phyloP scores from a whole-genome alignment of 1,140 invertebrate species.

The Drosophila rufa region DNA sequence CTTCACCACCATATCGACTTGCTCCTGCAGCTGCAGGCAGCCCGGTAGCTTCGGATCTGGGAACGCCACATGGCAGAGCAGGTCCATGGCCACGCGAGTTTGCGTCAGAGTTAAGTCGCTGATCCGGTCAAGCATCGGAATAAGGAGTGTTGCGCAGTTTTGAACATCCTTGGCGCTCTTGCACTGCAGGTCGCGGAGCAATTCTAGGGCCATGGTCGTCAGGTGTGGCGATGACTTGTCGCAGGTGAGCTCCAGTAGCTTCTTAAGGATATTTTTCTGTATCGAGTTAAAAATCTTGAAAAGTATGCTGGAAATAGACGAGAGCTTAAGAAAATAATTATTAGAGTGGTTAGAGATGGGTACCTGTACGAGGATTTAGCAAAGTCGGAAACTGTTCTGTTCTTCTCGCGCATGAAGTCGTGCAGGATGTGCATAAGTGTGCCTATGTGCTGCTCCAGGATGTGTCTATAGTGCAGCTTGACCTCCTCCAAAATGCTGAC shows the following conservation, averaged over 20 bases:
- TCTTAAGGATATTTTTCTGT: conserved; percentile 75
- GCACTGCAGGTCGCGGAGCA: conserved; percentile 70
- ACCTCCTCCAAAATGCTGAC: conserved; percentile 80
- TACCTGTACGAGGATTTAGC: conserved; percentile 71
- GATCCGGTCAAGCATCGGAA: conserved; percentile 87
- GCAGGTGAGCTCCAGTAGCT: conserved; percentile 76
- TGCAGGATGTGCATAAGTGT: conserved; percentile 84
- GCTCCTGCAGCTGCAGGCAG: conserved; percentile 86
- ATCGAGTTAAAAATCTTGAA: conserved; percentile 74
- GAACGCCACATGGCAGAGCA: conserved; percentile 87
- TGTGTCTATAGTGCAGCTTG: conserved; percentile 77
- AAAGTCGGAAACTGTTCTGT: conserved; percentile 68
- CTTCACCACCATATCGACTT: conserved; percentile 87
- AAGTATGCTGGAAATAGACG: conserved; percentile 49
- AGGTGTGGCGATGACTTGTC: conserved; percentile 71
- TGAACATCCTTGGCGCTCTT: conserved; percentile 74
- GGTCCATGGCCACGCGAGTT: conserved; percentile 86
- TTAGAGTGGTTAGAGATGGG: too few relatives aligned
- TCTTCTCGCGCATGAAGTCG: conserved; percentile 78
- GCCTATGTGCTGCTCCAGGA: conserved; percentile 82
- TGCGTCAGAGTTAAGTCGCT: conserved; percentile 87
- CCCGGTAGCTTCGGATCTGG: conserved; percentile 84
- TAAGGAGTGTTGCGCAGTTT: conserved; percentile 76
- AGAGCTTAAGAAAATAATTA: fast-evolving
- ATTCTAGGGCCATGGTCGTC: conserved; percentile 67